A percentile compares a stretch with the other conserved stretches of the same genome.
phyloP scores from a whole-genome alignment of 2,113 vertebrate species.

The Monopterus albus region DNA sequence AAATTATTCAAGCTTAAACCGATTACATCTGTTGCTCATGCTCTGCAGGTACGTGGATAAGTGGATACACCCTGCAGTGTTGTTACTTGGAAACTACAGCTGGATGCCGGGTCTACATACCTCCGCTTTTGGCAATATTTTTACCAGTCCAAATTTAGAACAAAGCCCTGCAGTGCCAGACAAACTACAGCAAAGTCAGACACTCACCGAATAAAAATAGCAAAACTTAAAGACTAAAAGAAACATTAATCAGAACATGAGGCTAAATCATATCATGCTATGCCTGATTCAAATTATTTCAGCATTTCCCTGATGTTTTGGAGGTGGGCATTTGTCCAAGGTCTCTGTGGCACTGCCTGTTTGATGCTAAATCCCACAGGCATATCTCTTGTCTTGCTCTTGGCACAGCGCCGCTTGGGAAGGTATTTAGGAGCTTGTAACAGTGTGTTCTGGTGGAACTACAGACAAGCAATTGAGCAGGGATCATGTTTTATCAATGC shows the following conservation, averaged over 20 bases:
- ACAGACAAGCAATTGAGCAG: constrained; percentile 31
- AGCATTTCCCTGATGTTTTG: not conserved
- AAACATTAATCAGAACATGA: constrained; percentile 22
- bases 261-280: constrained; percentile 7
- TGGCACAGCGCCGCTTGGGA: constrained; percentile 42
- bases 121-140: not conserved
- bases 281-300: constrained; percentile 13
- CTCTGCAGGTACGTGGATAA: constrained; percentile 41
- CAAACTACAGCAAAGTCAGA: not conserved
- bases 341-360: constrained; percentile 25
- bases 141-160: constrained; percentile 13
- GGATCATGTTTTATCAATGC: constrained; percentile 68
- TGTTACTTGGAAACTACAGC: constrained; percentile 4
- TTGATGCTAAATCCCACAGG: constrained; percentile 57
- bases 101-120: not conserved
- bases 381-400: constrained; percentile 51
- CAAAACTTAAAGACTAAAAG: constrained; percentile 7
- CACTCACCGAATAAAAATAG: constrained; percentile 11
- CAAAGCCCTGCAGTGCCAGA: constrained; percentile 9
- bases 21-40: constrained; percentile 42
- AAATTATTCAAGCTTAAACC: constrained; percentile 54
- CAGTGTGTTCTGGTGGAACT: constrained; percentile 29
- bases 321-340: constrained; percentile 30
- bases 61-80: constrained; percentile 10
- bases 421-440: constrained; percentile 60